A percentile compares a stretch with the other conserved stretches of the same genome.
Evolutionary conservation across 2,888 invertebrate genomes (phyloP).

Genomic region (Punctoribates punctum): DNA sequence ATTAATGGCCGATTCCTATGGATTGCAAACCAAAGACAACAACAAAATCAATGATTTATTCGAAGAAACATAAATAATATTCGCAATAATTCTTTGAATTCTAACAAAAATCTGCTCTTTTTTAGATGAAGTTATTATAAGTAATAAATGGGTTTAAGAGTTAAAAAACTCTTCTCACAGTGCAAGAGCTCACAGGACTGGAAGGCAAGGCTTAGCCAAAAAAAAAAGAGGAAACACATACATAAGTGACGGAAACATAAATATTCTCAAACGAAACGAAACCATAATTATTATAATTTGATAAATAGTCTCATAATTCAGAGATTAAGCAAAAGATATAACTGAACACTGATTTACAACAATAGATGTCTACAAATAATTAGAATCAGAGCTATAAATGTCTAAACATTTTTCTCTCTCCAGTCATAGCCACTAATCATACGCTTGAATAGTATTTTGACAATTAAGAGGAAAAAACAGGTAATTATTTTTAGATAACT

Average conservation of each 20-base stretch:
- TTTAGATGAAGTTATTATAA: constrained; percentile 10
- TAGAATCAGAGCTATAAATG: too few relatives aligned
- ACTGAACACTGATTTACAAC: too few relatives aligned
- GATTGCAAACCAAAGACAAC: neutral
- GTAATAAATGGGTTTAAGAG: constrained; percentile 3
- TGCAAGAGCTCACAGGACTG: neutral
- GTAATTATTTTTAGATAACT: too few relatives aligned
- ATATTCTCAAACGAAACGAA: neutral
- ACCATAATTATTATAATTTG: neutral
- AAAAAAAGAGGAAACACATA: neutral
- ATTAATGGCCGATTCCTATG: constrained; percentile 14
- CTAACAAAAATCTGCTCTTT: neutral
- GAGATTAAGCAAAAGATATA: too few relatives aligned
- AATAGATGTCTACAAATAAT: too few relatives aligned
- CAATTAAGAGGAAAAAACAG: too few relatives aligned
- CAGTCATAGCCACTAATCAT: too few relatives aligned
- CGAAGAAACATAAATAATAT: too few relatives aligned
- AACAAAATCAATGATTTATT: too few relatives aligned
- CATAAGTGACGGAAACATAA: constrained; percentile 11
- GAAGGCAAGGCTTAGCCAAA: neutral
- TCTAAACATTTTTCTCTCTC: too few relatives aligned
- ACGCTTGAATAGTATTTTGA: too few relatives aligned
- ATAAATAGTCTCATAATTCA: neutral
- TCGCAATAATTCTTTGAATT: too few relatives aligned
- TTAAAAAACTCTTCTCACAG: neutral